Evolutionary conservation across 2,797 vertebrate species (phyloP).

Genomic region (Dendrocincla tyrannina): DNA sequence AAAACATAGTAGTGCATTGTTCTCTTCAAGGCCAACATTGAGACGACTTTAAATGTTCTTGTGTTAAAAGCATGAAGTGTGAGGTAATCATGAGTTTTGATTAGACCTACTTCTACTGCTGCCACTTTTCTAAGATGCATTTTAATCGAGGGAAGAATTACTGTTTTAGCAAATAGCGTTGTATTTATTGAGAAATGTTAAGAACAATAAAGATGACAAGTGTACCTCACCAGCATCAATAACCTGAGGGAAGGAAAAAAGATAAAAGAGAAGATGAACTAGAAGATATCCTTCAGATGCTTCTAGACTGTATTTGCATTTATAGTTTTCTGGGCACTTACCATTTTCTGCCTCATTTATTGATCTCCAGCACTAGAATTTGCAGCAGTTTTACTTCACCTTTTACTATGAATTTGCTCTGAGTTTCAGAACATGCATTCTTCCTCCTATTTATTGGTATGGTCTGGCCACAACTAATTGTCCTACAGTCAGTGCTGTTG

Average conservation of each 20-base stretch:
- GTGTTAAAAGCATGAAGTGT: background rate
- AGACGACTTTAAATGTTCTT: background rate
- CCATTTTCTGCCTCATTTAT: background rate
- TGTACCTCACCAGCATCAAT: background rate
- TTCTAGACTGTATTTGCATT: background rate
- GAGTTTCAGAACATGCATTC: background rate
- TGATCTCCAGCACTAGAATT: background rate
- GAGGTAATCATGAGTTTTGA: background rate
- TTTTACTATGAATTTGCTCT: background rate
- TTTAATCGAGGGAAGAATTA: background rate
- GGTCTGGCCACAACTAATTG: background rate
- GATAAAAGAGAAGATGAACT: background rate
- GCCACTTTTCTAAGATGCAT: background rate
- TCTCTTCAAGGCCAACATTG: background rate
- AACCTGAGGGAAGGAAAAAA: background rate
- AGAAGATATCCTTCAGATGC: background rate
- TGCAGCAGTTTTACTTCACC: background rate
- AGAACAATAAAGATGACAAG: background rate
- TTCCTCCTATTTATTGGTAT: background rate
- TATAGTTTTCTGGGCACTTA: background rate
- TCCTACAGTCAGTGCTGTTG: background rate
- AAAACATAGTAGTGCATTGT: background rate
- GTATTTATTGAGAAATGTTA: background rate
- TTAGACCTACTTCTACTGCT: background rate
- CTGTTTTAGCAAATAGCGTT: background rate